Conservation (phyloP, 1,140 invertebrate species). For the Melanaphis sacchari region DNA sequence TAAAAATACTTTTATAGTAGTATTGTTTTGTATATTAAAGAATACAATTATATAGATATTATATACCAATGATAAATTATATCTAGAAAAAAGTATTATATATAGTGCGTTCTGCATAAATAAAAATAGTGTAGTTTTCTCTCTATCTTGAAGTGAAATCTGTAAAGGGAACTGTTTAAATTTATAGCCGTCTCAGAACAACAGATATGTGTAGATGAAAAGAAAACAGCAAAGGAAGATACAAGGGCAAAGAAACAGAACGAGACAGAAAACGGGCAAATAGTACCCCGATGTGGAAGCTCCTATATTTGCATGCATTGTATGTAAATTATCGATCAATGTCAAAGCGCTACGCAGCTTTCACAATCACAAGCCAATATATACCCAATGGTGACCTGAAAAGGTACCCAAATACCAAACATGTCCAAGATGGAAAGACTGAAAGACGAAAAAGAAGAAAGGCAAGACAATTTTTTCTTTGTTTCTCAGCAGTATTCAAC, state of each 20-base stretch:
- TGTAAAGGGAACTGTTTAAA: constrained; percentile 10
- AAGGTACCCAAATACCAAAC: constrained; percentile 52
- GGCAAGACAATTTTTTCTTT: constrained; percentile 8
- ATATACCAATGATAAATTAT: not conserved
- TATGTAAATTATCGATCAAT: constrained; percentile 58
- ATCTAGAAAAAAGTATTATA: not conserved
- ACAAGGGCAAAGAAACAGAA: not conserved
- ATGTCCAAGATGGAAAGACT: constrained; percentile 20
- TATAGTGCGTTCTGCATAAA: not conserved
- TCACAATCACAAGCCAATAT: constrained; percentile 38
- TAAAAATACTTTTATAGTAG: not conserved
- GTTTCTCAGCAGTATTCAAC: not conserved
- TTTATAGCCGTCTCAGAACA: constrained; percentile 36
- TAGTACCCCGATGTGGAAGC: constrained; percentile 21
- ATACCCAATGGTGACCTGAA: constrained; percentile 29
- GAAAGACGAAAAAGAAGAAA: not conserved
- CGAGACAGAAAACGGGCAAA: constrained; percentile 42
- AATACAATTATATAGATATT: not conserved
- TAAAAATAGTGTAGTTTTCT: not conserved
- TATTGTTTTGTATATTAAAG: not conserved
- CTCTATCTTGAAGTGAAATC: constrained; percentile 25
- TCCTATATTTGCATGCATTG: constrained; percentile 41
- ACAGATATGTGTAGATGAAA: not conserved
- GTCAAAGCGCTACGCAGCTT: constrained; percentile 43
- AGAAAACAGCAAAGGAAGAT: not conserved